Conservation (phyloP, 2,888 invertebrate species). For the Blomia tropicalis region DNA sequence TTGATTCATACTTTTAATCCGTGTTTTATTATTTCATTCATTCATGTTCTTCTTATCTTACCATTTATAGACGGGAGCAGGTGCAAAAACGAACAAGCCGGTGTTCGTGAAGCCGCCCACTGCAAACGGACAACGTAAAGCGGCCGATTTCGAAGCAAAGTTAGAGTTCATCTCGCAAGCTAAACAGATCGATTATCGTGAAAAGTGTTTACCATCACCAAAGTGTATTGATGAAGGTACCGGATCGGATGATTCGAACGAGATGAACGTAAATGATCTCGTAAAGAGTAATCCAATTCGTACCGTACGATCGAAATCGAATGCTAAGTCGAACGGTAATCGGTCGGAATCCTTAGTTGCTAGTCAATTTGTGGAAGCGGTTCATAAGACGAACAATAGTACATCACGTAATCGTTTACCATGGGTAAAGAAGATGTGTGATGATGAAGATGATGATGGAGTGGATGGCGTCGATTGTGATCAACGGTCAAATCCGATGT, state of each 20-base stretch:
- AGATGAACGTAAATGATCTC: not conserved
- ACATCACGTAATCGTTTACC: conserved; percentile 24
- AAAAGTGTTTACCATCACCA: conserved; percentile 39
- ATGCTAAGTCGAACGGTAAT: not conserved
- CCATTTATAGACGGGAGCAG: conserved; percentile 29
- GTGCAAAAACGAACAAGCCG: conserved; percentile 41
- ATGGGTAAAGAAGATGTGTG: conserved; percentile 22
- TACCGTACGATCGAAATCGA: not conserved
- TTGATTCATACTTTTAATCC: not conserved
- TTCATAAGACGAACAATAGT: conserved; percentile 15
- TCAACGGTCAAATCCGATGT: conserved; percentile 37
- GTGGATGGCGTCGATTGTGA: too few species aligned
- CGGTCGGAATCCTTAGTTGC: not conserved
- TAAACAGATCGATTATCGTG: conserved; percentile 68
- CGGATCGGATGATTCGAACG: not conserved
- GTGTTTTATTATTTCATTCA: not conserved
- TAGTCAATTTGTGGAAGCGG: not conserved
- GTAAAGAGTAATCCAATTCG: not conserved
- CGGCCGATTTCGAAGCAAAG: conserved; percentile 58
- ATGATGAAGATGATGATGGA: conserved; percentile 26
- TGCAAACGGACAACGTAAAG: conserved; percentile 34
- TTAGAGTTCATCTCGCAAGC: conserved; percentile 70
- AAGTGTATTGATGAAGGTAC: not conserved
- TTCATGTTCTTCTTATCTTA: not conserved
- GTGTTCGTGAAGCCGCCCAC: conserved; percentile 44